Evolutionary conservation across 2,797 vertebrate genomes (phyloP).

Genomic region (Catostomus latipinnis): DNA sequence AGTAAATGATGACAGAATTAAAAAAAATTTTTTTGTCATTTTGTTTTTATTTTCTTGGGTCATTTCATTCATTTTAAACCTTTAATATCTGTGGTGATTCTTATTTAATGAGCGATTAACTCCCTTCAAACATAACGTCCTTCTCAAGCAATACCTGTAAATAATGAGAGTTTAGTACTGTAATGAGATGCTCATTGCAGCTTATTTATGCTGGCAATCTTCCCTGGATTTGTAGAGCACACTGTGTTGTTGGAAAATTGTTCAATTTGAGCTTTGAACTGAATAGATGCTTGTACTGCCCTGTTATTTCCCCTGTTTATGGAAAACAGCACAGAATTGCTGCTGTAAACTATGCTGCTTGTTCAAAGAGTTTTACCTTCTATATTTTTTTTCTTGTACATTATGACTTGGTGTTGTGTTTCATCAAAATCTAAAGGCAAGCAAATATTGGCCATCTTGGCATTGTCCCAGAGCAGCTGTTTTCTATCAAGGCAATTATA

Average conservation of each 20-base stretch:
- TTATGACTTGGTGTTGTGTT: too few species aligned
- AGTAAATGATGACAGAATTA: too few species aligned
- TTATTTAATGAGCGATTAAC: conserved; percentile 7
- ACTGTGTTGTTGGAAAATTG: conserved; percentile 1
- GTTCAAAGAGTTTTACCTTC: not conserved
- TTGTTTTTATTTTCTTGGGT: too few species aligned
- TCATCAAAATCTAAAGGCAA: too few species aligned
- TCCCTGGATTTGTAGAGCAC: not conserved
- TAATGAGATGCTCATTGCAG: conserved; percentile 24
- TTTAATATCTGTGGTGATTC: not conserved
- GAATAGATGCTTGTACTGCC: conserved; percentile 26
- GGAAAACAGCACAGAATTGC: conserved; percentile 16
- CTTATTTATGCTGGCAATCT: conserved; percentile 8
- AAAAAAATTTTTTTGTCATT: too few species aligned
- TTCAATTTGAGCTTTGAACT: conserved; percentile 17
- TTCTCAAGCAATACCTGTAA: conserved; percentile 16
- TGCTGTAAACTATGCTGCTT: not conserved
- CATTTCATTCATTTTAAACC: too few species aligned
- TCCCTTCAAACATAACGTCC: not conserved
- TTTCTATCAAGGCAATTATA: not conserved
- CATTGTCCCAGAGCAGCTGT: not conserved
- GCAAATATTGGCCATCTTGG: too few species aligned
- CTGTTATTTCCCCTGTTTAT: conserved; percentile 16
- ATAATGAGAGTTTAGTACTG: not conserved
- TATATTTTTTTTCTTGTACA: not conserved